A percentile compares a stretch with the other conserved stretches of the same genome.
Conservation (phyloP, 2,888 invertebrate genomes). For the Rambutsinella grinnellia region DNA sequence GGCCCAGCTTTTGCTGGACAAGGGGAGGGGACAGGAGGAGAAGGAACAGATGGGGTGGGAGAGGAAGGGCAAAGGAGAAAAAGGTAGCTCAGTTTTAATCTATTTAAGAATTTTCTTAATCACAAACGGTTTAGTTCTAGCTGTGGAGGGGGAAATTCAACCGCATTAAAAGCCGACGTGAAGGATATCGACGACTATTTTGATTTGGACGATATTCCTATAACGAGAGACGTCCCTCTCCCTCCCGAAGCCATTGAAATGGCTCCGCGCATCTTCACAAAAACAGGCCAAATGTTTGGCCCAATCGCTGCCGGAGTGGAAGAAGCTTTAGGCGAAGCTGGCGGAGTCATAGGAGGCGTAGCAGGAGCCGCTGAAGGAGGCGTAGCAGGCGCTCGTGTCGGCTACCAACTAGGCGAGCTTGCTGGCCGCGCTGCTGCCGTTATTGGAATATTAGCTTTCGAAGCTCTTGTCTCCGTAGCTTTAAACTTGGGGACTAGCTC, state of each 20-base stretch:
- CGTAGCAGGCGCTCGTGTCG: background rate
- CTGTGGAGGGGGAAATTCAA: background rate
- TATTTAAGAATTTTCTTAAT: no score
- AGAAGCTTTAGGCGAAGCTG: background rate
- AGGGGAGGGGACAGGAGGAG: background rate
- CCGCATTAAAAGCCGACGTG: no score
- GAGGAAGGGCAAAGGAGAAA: background rate
- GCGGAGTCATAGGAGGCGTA: background rate
- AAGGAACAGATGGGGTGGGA: background rate
- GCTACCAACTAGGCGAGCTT: background rate
- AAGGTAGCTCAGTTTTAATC: no score
- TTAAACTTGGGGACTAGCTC: no score
- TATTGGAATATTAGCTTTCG: background rate
- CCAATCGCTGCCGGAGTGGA: no score
- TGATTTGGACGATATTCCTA: no score
- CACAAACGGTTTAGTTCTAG: no score
- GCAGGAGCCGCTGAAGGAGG: background rate
- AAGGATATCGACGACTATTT: no score
- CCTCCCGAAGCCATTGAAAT: no score
- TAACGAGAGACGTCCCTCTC: no score
- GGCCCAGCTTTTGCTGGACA: background rate
- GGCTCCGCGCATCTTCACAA: no score
- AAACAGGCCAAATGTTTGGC: no score
- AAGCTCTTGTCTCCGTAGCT: background rate
- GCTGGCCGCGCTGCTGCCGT: background rate